Percentiles rank a stretch among this genome's conserved stretches.
Conservation (phyloP, 2,113 vertebrate species). For the Oenanthe oenanthe region DNA sequence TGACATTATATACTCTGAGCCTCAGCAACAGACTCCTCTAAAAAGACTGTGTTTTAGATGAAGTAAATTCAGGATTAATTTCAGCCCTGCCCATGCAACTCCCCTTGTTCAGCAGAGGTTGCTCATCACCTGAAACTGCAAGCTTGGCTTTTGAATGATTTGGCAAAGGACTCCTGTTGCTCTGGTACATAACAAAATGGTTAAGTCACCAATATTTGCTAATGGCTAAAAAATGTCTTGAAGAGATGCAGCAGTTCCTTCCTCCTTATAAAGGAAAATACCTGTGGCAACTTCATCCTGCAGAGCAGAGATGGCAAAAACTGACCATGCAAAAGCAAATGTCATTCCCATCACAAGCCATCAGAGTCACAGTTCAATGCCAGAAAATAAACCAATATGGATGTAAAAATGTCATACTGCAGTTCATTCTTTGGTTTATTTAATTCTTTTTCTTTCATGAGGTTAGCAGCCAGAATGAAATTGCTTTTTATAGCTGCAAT, state of each 20-base stretch:
- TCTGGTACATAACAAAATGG: neutral
- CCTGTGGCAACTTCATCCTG: neutral
- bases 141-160: neutral
- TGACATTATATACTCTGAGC: neutral
- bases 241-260: neutral
- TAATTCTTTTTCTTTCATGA: neutral
- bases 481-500: conserved; percentile 39
- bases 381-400: neutral
- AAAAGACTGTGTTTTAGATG: neutral
- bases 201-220: neutral
- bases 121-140: neutral
- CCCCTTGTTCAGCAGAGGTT: neutral
- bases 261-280: neutral
- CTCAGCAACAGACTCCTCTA: neutral
- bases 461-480: conserved; percentile 36
- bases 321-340: neutral
- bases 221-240: neutral
- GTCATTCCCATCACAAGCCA: neutral
- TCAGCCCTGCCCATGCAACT: neutral
- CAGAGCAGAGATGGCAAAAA: neutral
- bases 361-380: neutral
- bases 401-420: neutral
- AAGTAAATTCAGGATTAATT: neutral
- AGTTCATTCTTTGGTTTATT: neutral
- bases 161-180: neutral